Percentiles rank a stretch among this genome's conserved stretches.
Evolutionary conservation across 2,113 vertebrate genomes (phyloP).

Genomic region (Crotalus horridus): DNA sequence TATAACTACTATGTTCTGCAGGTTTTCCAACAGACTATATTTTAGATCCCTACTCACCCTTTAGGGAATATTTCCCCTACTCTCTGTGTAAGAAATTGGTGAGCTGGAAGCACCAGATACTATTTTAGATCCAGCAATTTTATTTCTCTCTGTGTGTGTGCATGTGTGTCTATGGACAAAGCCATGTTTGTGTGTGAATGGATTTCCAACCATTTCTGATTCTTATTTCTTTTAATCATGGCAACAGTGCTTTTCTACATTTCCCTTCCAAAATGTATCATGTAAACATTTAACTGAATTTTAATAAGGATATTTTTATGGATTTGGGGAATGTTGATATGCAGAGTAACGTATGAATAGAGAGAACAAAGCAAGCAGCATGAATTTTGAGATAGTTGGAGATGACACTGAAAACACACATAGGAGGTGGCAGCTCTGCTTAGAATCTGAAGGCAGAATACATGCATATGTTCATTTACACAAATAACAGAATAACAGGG

Average conservation of each 20-base stretch:
- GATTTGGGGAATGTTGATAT: neutral
- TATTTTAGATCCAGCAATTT: neutral
- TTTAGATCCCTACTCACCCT: neutral
- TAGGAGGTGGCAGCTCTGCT: neutral
- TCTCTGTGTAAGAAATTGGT: neutral
- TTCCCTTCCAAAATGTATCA: neutral
- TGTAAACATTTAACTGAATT: neutral
- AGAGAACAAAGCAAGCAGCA: neutral
- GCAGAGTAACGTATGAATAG: neutral
- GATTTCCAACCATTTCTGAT: no score
- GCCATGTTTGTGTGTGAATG: neutral
- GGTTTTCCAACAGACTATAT: neutral
- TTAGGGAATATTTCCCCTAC: neutral
- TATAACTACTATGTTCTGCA: neutral
- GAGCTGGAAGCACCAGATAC: neutral
- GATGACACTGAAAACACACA: neutral
- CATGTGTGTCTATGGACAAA: neutral
- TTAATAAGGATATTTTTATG: neutral
- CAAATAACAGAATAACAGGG: neutral
- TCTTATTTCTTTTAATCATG: neutral
- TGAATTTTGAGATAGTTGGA: neutral
- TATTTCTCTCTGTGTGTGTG: neutral
- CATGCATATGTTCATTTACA: neutral
- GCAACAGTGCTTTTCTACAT: neutral
- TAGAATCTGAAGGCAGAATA: neutral